phyloP scores from a whole-genome alignment of 2,113 vertebrate species.

The Camelus dromedarius region DNA sequence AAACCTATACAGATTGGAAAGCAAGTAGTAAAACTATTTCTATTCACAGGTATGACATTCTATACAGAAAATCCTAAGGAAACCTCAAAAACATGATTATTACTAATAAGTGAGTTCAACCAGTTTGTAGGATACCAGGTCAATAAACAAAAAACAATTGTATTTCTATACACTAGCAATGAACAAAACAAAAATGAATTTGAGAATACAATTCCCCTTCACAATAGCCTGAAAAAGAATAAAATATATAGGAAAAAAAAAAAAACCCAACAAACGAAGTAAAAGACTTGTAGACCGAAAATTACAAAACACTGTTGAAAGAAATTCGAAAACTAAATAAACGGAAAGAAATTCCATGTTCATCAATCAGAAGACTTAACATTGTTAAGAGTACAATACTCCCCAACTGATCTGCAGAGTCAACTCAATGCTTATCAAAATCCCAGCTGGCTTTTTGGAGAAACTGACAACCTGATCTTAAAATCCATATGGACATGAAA shows the following conservation, averaged over 20 bases:
- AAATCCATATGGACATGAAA: not conserved
- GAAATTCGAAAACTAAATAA: not conserved
- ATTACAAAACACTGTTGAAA: not conserved
- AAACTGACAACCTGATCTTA: constrained; percentile 7
- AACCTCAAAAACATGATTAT: not conserved
- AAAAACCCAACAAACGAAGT: not conserved
- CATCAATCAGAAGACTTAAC: not conserved
- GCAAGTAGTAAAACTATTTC: constrained; percentile 17
- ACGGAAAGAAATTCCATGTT: not conserved
- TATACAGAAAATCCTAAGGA: not conserved
- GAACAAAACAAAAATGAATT: not conserved
- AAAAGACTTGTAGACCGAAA: not conserved
- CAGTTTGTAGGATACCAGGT: not conserved
- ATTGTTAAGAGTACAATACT: not conserved
- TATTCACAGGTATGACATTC: not conserved
- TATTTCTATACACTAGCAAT: not conserved
- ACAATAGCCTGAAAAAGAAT: not conserved
- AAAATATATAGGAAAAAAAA: not conserved
- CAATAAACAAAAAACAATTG: not conserved
- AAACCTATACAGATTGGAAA: not conserved
- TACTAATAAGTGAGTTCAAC: constrained; percentile 8
- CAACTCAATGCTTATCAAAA: not conserved
- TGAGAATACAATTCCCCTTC: not conserved
- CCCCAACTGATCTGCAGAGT: not conserved
- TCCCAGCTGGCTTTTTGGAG: not conserved